Evolutionary conservation across 2,888 invertebrate species (phyloP), one percentile per base, ranked within the genome.

Genomic region (Luperina nickerlii): DNA sequence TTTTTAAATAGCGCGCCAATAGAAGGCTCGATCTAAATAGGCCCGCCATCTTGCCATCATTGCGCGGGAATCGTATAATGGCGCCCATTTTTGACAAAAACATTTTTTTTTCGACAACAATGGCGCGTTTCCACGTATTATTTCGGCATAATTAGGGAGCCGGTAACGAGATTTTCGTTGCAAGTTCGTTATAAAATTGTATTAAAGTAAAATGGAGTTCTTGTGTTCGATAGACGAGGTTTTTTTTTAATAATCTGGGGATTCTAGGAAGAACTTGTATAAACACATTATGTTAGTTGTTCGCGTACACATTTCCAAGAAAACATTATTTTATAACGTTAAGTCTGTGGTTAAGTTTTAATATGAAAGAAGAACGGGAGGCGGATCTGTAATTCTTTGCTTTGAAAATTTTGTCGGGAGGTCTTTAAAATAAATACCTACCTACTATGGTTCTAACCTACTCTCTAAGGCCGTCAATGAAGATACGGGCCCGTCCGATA

Each of bases 1-100:
- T 96, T 96, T 96, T 96, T 96, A 95, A 96, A 96, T 97, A 96
- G 96, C 96, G 94, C 95, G 93, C 96, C 96, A 96, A 96, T 96
- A 96, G 96, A 96, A 95, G 94, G 95, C 95, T 93, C 93, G 94
- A 94, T 96, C 97, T 97, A 96, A 96, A 96, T 96, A 96, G 95
- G 94, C 89, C 95, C 93, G 96, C 96, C 97, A 96, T 97, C 95
- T 96, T 96, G 95, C 90, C 95, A 94, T 96, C 95, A 94, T 95
- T 95, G 92, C 92, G 94, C 94, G 94, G 94, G 94, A 94, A 92
- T 91, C 85, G 88, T 82, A 90, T 90, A 90, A 89, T 90, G 88
- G 90, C 88, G 86, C 88, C 82, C 87, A 88, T 92, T 93, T 94
- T 92, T 94, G 93, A 94, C 94, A 94, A 93, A 93, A 93, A 90